Evolutionary conservation across 2,113 vertebrate genomes (phyloP), one percentile per base, ranked within the genome.

Genomic region (Phaethornis superciliosus): DNA sequence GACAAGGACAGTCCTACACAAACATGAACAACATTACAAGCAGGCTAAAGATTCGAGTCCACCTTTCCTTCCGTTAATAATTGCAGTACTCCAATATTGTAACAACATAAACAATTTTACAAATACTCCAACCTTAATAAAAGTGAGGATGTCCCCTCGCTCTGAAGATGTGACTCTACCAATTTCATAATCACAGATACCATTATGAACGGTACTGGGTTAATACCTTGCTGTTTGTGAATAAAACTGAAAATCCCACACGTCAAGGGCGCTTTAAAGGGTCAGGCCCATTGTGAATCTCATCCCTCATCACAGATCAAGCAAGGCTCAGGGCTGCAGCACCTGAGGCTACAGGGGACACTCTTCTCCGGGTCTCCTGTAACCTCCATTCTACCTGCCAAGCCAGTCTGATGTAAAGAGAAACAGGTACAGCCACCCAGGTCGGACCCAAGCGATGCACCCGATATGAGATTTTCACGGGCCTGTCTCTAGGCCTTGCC

Each of bases 281-380:
- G 12, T 12, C 33, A 33, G 30, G 30, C 20, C 24, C 54, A 12
- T 0, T 14, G 15, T 5, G 14, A 54, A 15, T 6, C 24, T 13
- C 11, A 3, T 19, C 35, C 40, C 23, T 33, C 55, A 9, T 1
- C 52, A 12, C 6, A 8, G 7, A 19, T 1, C 14, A 32, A n/a
- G 24, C 28, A n/a, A 3, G 2, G 18, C 16, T 4, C 23, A 32
- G 21, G n/a, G 12, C 3, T 23, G n/a, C 42, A 42, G 27, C 72
- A 27, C 30, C 0, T 10, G 2, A 5, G 3, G 14, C 42, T 10
- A 28, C 0, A 2, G 20, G 2, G 7, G 2, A 12, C 35, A 10
- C 15, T 5, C 0, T 13, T 32, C 49, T 10, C 24, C 7, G 6
- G 8, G 27, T 16, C 17, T 49, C n/a, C 28, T 5, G 11, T 12